Base-by-base conservation (phyloP, 2,888 invertebrate genomes). In the Hirtodrosophila confusa region DNA sequence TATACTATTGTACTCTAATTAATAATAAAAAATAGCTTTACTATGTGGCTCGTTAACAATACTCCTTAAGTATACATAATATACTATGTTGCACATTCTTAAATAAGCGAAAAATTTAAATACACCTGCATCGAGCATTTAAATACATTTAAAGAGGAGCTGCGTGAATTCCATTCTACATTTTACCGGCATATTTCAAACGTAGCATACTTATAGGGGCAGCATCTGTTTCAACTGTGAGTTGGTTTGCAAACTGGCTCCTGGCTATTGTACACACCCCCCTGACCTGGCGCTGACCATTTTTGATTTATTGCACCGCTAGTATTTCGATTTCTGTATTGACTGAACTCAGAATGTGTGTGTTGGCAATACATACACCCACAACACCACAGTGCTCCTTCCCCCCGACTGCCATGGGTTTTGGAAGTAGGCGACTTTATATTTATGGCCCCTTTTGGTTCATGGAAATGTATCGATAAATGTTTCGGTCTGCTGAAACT, bases 271-370 rank as follows among this genome's bases (percentile, higher is more conserved):
- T 50, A 31, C 29, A 57, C 9, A 51, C 5, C 12, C 1, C 31
- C 41, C 44, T 17, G 17, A 17, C 17, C 17, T 1, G 17, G 49
- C 27, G 6, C 37, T 63, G 66, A 56, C 51, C 63, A 61, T 56
- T 56, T 69, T 44, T 71, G 71, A 71, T 71, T 71, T 71, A 71
- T 70, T 10, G 10, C 33, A 31, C 36, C 44, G 69, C 40, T 9
- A 31, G 69, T 44, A 60, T 61, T 71, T 66, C 69, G 44, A 66
- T 49, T 43, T 60, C 33, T 29, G 57, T 70, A 67, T 71, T 71
- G 71, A 71, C 67, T 61, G 58, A 65, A 44, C 50, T 17, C 54
- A 53, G 51, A 48, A 53, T 64, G 24, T 43, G 47, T 66, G 56
- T 56, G 35, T 43, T 45, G 53, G 33, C 29, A 31, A 8, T 36